Base-by-base conservation (phyloP, 2,888 invertebrate genomes). In the Idaea aversata region DNA sequence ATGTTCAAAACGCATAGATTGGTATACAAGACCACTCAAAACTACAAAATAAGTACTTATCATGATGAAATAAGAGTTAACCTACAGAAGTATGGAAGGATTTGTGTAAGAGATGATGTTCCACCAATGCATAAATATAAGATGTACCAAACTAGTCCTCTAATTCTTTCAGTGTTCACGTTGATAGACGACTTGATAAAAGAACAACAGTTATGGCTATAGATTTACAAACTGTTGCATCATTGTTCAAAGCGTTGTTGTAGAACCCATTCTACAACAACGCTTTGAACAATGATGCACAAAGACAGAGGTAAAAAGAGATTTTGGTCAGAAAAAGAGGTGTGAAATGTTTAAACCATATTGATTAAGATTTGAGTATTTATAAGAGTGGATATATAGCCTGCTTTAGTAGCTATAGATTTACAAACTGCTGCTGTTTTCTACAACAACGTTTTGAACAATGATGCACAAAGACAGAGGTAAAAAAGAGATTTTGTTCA, bases 61-160 rank as follows among this genome's bases (percentile, higher is more conserved):
- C 59, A 34, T 34, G 10, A 59, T 59, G 34, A 34, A 59, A 34
- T 34, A 25, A 10, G 34, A 13, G 34, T 59, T 10, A 59, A 59
- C 1, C 34, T 34, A 10, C 59, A 34, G 15, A 59, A 6, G 15
- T 34, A 59, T 25, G 59, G 34, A 4, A 59, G 34, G 10, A 59
- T 6, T 25, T 59, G 34, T 25, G 13, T 59, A 5, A 59, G 98
- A 25, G 98, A 98, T 83, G 98, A 98, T 0, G 91, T 94, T 5
- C 95, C 95, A 93, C 93, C 95, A 58, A 93, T 38, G 94, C 95
- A 74, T 98, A 97, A 82, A 97, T 97, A 85, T 95, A 94, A 25
- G 96, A 96, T 16, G 96, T 96, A 0, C 98, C 98, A 0, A 98
- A 98, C 87, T 99, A 98, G 82, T 97, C 94, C 88, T 99, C 99